A percentile compares a stretch with the other conserved stretches of the same genome.
Conservation (phyloP, 1,140 invertebrate genomes). For the Eriosoma lanigerum region DNA sequence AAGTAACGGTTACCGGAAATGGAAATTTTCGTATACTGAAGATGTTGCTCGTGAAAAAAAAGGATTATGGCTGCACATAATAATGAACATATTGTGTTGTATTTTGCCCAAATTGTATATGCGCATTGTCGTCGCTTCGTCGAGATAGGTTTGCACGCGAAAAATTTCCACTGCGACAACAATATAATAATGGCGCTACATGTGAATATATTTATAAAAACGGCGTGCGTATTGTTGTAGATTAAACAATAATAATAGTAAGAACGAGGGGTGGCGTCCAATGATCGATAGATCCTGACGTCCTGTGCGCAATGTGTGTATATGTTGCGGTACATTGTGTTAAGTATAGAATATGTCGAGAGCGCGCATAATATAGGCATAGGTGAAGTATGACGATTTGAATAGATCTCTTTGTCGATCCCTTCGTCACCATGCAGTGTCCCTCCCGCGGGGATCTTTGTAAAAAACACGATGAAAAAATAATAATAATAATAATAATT, state of each 20-base stretch:
- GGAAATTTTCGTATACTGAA: too few species aligned
- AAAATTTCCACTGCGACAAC: neutral
- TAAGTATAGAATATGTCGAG: neutral
- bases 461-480: neutral
- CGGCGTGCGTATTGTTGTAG: neutral
- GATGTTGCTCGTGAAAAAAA: too few species aligned
- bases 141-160: neutral
- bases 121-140: too few species aligned
- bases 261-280: slow-evolving; percentile 1
- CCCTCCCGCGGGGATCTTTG: too few species aligned
- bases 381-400: neutral
- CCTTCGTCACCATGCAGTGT: neutral
- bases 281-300: neutral
- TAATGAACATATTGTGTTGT: too few species aligned
- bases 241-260: neutral
- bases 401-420: slow-evolving; percentile 13
- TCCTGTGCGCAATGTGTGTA: neutral
- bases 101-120: too few species aligned
- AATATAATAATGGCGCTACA: neutral
- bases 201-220: neutral
- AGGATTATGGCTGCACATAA: too few species aligned
- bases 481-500: neutral
- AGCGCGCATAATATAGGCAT: neutral
- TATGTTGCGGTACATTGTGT: slow-evolving; percentile 5
- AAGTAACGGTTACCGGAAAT: too few species aligned